Percentiles rank a stretch among this genome's conserved stretches.
phyloP scores from a whole-genome alignment of 2,888 invertebrate genomes.

The Platerodrilus igneus region DNA sequence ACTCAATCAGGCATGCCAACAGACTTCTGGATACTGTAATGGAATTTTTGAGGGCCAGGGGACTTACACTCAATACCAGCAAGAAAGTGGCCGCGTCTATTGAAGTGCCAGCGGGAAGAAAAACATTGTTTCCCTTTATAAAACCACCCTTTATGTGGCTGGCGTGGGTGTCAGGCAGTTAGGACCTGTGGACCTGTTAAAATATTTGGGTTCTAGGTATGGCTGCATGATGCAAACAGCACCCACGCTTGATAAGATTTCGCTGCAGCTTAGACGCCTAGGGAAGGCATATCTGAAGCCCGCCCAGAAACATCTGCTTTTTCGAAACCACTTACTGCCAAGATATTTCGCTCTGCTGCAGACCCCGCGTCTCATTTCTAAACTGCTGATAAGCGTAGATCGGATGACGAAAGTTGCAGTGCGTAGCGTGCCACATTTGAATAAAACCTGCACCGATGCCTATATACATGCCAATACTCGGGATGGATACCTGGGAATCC shows the following conservation, averaged over 20 bases:
- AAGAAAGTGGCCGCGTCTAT: neutral
- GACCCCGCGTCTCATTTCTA: slow-evolving; percentile 12
- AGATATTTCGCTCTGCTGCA: slow-evolving; percentile 4
- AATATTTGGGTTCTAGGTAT: slow-evolving; percentile 14
- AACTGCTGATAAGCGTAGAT: slow-evolving; percentile 9
- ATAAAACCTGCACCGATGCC: slow-evolving; percentile 41
- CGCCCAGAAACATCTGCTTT: no score
- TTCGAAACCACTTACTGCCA: slow-evolving; percentile 9
- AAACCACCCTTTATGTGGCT: neutral
- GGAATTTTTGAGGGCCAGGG: no score
- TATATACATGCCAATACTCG: no score
- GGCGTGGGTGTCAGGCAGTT: neutral
- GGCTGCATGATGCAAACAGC: no score
- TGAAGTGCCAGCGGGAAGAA: neutral
- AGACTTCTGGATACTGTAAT: no score
- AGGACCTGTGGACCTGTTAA: no score
- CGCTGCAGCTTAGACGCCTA: slow-evolving; percentile 2
- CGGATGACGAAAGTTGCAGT: slow-evolving; percentile 15
- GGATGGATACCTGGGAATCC: slow-evolving; percentile 19
- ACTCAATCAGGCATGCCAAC: no score
- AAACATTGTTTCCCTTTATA: neutral
- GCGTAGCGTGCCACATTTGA: slow-evolving; percentile 48
- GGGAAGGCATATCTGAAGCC: slow-evolving; percentile 9
- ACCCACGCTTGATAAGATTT: slow-evolving; percentile 1
- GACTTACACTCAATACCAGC: neutral